phyloP scores from a whole-genome alignment of 1,140 invertebrate genomes.

The Camponotus floridanus region DNA sequence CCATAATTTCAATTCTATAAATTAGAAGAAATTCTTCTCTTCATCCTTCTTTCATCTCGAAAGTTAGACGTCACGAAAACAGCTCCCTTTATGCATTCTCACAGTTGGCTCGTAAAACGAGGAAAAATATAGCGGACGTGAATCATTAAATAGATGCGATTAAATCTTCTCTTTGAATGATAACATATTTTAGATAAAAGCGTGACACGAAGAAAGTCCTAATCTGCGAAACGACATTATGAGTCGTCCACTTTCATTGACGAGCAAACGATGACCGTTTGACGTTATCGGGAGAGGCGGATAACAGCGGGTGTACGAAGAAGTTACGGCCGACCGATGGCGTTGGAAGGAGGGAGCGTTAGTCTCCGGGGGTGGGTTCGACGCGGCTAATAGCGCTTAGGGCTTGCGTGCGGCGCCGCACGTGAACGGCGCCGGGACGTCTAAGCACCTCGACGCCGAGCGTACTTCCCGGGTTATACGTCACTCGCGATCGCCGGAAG shows the following conservation, averaged over 20 bases:
- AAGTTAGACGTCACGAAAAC: not conserved
- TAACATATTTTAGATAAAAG: constrained; percentile 28
- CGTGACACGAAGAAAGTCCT: not conserved
- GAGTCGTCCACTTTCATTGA: not conserved
- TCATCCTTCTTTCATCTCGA: not conserved
- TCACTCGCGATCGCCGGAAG: constrained; percentile 32
- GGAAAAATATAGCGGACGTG: not conserved
- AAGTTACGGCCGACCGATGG: constrained; percentile 13
- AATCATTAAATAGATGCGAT: not conserved
- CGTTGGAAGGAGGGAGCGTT: not conserved
- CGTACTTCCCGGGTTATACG: constrained; percentile 66
- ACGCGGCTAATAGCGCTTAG: constrained; percentile 67
- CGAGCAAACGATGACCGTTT: constrained; percentile 18
- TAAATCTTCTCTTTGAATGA: not conserved
- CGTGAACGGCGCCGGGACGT: constrained; percentile 74
- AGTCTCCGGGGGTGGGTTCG: constrained; percentile 55
- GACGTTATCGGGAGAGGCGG: constrained; percentile 35
- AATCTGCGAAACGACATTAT: constrained; percentile 12
- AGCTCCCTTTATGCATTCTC: not conserved
- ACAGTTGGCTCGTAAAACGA: not conserved
- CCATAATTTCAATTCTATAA: not conserved
- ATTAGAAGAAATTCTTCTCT: not conserved
- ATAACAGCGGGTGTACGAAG: constrained; percentile 32
- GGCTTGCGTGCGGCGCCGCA: constrained; percentile 77
- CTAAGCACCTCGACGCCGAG: constrained; percentile 70